Evolutionary conservation across 1,140 invertebrate genomes (phyloP).

Genomic region (Neodiprion fabricii): DNA sequence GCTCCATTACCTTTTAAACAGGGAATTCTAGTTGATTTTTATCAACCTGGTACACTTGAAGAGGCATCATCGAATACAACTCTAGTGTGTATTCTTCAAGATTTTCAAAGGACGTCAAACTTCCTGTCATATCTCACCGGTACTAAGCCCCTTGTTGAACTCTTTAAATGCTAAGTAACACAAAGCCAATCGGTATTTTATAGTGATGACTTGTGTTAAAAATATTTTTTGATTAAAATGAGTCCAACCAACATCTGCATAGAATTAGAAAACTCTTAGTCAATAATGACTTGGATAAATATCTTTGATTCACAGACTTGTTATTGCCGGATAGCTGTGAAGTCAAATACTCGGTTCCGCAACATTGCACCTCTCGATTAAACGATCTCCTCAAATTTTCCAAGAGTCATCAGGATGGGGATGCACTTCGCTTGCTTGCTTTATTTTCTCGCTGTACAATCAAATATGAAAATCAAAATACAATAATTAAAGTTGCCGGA

Average conservation of each 20-base stretch:
- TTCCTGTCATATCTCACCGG: constrained; percentile 55
- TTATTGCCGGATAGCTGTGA: constrained; percentile 55
- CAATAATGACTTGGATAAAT: neutral
- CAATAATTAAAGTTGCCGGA: constrained; percentile 45
- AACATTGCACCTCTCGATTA: constrained; percentile 44
- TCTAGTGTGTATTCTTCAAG: constrained; percentile 57
- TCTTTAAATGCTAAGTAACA: neutral
- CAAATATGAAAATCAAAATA: constrained; percentile 42
- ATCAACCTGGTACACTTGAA: constrained; percentile 43
- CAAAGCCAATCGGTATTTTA: neutral
- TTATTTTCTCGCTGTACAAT: constrained; percentile 53
- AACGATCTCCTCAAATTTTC: constrained; percentile 38
- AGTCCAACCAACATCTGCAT: neutral
- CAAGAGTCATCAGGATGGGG: constrained; percentile 41
- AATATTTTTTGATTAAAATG: constrained; percentile 12
- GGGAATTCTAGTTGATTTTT: constrained; percentile 53
- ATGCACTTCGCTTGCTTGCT: constrained; percentile 56
- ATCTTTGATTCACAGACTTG: constrained; percentile 45
- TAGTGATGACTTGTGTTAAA: neutral
- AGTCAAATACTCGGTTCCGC: constrained; percentile 53
- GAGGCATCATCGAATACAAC: constrained; percentile 39
- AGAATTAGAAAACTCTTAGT: no score
- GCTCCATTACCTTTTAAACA: constrained; percentile 57
- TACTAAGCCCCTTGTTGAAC: constrained; percentile 24
- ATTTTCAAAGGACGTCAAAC: constrained; percentile 57